Evolutionary conservation across 2,113 vertebrate genomes (phyloP), one percentile per base, ranked within the genome.

Genomic region (Romanogobio albipinnatus): DNA sequence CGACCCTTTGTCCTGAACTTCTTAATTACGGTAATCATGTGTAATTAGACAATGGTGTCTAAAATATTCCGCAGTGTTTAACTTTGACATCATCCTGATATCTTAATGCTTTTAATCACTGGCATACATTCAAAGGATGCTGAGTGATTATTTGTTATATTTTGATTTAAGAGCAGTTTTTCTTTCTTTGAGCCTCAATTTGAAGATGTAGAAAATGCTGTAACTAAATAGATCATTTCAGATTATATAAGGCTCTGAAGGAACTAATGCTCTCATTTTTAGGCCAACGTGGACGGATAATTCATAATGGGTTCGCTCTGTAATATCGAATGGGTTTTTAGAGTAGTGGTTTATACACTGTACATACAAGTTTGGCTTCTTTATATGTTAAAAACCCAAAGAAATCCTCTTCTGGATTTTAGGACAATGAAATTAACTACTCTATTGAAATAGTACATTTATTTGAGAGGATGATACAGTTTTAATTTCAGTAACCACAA

Each of bases 1-100:
- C 86, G 3, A 87, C 87, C 45, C 78, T 76, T 83, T 86, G 77
- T 87, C 82, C 82, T 86, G 89, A 78, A 91, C 86, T 82, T 91
- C 84, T 91, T 92, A 91, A 91, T 91, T 87, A 87, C 74, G 62
- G 84, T 90, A 91, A 92, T 93, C 87, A 89, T 81, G 87, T 83
- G 78, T 88, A 92, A 89, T 92, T 92, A 92, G 85, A 89, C 87
- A 90, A 89, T 85, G 84, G 82, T 66, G 83, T 81, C 73, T 90
- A 78, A 93, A 93, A 89, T 86, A 92, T 90, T 90, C 75, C 91
- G 85, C 81, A 83, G 73, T 85, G 81, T 85, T 93, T 90, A 91
- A 91, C 88, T 87, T 84, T 84, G 84, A 84, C 90, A 84, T 84
- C 87, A 81, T 85, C 85, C 74, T 62, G 56, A 76, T 85, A 76